Percentiles rank a stretch among this genome's conserved stretches.
Evolutionary conservation across 1,140 invertebrate species (phyloP).

Genomic region (Eufriesea mexicana): DNA sequence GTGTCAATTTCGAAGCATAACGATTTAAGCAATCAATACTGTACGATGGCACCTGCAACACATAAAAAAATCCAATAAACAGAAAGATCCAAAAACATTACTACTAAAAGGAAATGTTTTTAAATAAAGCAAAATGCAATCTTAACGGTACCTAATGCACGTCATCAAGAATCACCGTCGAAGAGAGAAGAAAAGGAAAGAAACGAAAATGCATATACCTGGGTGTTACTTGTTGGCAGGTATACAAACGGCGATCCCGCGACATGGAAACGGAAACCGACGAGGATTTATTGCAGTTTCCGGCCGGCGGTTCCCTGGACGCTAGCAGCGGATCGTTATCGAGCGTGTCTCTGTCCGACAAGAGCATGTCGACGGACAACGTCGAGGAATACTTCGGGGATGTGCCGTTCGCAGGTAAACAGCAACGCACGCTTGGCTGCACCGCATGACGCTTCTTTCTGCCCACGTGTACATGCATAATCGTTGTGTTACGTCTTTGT

Average conservation of each 20-base stretch:
- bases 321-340: constrained; percentile 85
- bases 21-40: too few relatives aligned
- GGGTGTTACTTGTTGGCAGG: constrained; percentile 81
- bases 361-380: constrained; percentile 91
- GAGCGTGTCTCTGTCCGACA: constrained; percentile 88
- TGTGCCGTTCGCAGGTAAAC: constrained; percentile 93
- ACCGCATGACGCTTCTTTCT: constrained; percentile 82
- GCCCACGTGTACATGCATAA: constrained; percentile 81
- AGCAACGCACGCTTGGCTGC: constrained; percentile 82
- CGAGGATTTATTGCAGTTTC: constrained; percentile 85
- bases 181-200: background rate
- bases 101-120: too few relatives aligned
- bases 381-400: constrained; percentile 93
- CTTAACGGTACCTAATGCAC: background rate
- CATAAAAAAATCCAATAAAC: too few relatives aligned
- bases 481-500: constrained; percentile 80
- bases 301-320: constrained; percentile 81
- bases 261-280: constrained; percentile 91
- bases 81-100: too few relatives aligned
- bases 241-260: constrained; percentile 90
- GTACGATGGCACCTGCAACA: too few relatives aligned
- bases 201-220: constrained; percentile 8
- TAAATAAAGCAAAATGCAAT: too few relatives aligned
- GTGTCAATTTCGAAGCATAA: too few relatives aligned
- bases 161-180: background rate